Evolutionary conservation across 1,140 invertebrate genomes (phyloP), one percentile per base, ranked within the genome.

Genomic region (Cheumatopsyche charites): DNA sequence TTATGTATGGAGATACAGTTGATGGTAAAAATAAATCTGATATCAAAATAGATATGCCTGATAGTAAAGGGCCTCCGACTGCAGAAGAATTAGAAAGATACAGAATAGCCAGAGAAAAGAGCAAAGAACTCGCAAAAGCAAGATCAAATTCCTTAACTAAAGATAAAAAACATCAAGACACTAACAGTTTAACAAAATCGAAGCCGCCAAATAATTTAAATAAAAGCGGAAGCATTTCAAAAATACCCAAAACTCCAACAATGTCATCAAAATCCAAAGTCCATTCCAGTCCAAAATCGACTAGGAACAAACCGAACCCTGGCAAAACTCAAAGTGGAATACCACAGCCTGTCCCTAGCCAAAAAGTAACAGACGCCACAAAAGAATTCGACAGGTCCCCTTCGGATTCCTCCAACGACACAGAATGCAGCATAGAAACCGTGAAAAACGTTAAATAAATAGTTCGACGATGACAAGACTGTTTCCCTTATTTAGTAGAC

Each of bases 381-480:
- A 78, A 75, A 67, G 81, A 79, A 71, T 76, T 83, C 70, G 82
- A 84, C 77, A 81, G 83, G 79, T 84, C 83, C 13, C 82, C 79
- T 75, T 85, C 83, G 11, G 82, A 81, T 52, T 85, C 83, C 0
- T 85, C 83, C 13, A 84, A 84, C 76, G 83, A 84, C 68, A 85
- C 83, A 36, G 83, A 84, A 78, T 77, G 80, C 4, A 85, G 83
- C 77, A 84, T 82, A n/a, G 83, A 82, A 9, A 85, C 83, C 13
- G 83, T 85, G 4, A 82, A 78, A 75, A 81, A 80, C 76, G 77
- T 83, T 36, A 79, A 82, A 63, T 75, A 62, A 62, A 65, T n/a
- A n/a, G n/a, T 9, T 25, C 29, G 17, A n/a, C 21, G 21, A 58
- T 23, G 7, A 21, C 11, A 47, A 12, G 43, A 47, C 11, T 15